Evolutionary conservation across 1,140 invertebrate species (phyloP).

Genomic region (Protaetia brevitarsis): DNA sequence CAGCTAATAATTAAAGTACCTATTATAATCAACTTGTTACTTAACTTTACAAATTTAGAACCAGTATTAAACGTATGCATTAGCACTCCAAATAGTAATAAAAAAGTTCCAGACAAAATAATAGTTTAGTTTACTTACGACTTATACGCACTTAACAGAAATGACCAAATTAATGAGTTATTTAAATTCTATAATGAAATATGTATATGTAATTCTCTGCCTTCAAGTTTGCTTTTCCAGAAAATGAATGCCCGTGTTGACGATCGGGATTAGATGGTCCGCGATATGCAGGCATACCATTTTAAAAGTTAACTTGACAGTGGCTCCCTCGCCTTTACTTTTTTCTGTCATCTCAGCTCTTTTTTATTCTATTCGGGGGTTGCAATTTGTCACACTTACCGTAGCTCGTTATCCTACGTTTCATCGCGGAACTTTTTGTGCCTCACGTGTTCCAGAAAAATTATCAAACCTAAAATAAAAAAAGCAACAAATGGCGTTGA

Average conservation of each 20-base stretch:
- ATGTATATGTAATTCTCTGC: background rate
- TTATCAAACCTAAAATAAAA: constrained; percentile 3
- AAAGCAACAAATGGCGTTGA: background rate
- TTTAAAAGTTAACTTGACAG: constrained; percentile 5
- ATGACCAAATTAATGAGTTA: background rate
- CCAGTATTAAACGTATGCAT: too few relatives aligned
- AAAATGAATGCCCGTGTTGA: constrained; percentile 3
- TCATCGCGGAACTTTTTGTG: constrained; percentile 4
- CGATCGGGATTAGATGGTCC: constrained; percentile 1
- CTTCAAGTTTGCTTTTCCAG: background rate
- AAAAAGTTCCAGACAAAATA: too few relatives aligned
- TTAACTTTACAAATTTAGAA: too few relatives aligned
- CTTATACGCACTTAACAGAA: too few relatives aligned
- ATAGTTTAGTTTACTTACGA: background rate
- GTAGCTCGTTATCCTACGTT: constrained; percentile 12
- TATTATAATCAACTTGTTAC: too few relatives aligned
- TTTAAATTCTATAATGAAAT: background rate
- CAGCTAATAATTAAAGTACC: too few relatives aligned
- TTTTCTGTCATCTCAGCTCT: background rate
- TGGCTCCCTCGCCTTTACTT: background rate
- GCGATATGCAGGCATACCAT: constrained; percentile 1
- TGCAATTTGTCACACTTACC: constrained; percentile 21
- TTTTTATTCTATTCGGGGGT: constrained; percentile 11
- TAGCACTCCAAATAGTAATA: too few relatives aligned
- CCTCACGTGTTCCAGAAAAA: constrained; percentile 10